These are phyloP conservation scores for Carcharodon carcharias DNA, from an alignment of 2,797 vertebrate genomes.

Conservation along the genomic window DNA sequence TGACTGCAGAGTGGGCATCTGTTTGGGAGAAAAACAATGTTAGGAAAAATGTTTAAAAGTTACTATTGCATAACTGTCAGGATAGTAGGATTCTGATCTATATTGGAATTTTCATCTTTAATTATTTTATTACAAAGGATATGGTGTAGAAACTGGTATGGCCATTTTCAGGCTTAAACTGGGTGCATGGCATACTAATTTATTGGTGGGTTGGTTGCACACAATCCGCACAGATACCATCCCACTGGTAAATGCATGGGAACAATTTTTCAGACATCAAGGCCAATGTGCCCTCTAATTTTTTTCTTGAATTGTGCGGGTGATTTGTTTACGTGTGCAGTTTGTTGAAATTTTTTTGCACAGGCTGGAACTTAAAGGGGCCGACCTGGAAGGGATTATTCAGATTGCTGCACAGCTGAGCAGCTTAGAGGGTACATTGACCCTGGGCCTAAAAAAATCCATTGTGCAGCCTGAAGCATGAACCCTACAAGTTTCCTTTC, in stretches of 20 bases:
- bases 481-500: not conserved
- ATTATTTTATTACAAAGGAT: not conserved
- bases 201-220: not conserved
- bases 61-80: not conserved
- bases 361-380: too few relatives aligned
- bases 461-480: not conserved
- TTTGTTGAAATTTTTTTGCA: too few relatives aligned
- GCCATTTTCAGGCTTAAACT: not conserved
- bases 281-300: too few relatives aligned
- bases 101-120: not conserved
- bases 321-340: too few relatives aligned
- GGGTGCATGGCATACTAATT: too few relatives aligned
- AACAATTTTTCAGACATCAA: not conserved
- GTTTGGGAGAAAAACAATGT: not conserved
- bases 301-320: too few relatives aligned
- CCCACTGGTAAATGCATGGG: not conserved
- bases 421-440: not conserved
- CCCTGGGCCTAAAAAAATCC: not conserved
- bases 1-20: not conserved
- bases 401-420: not conserved
- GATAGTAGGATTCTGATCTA: not conserved
- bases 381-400: too few relatives aligned
- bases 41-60: not conserved
- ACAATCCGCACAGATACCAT: too few relatives aligned
- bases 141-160: not conserved